Evolutionary conservation across 2,113 vertebrate genomes (phyloP).

Genomic region (Lagopus leucura): DNA sequence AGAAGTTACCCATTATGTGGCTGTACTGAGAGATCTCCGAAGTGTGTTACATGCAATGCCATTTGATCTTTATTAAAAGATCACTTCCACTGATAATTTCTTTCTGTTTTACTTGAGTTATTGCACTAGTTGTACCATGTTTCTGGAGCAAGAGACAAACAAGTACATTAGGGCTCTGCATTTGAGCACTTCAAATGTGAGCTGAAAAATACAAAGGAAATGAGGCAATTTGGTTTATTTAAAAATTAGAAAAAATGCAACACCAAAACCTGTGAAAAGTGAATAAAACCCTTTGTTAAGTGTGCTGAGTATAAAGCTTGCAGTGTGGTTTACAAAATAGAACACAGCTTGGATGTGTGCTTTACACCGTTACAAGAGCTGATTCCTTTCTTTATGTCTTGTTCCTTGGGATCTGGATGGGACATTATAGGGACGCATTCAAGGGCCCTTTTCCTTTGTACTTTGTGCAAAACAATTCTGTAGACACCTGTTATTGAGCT

Average conservation of each 20-base stretch:
- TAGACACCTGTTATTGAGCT: conserved; percentile 93
- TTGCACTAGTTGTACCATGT: neutral
- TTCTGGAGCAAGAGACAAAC: neutral
- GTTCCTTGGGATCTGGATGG: conserved; percentile 72
- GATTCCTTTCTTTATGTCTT: conserved; percentile 81
- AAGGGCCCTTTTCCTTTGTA: conserved; percentile 85
- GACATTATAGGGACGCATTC: conserved; percentile 82
- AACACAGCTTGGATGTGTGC: conserved; percentile 93
- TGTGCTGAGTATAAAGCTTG: neutral
- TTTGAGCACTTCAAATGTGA: neutral
- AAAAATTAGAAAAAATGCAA: conserved; percentile 72
- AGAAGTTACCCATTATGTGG: neutral
- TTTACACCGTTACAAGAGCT: conserved; percentile 82
- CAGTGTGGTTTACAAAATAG: conserved; percentile 85
- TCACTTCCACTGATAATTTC: neutral
- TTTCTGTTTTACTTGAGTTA: neutral
- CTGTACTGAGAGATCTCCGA: neutral
- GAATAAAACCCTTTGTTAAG: conserved; percentile 43
- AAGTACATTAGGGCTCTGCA: neutral
- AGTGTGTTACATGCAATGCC: neutral
- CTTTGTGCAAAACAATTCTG: conserved; percentile 90
- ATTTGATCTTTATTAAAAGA: neutral
- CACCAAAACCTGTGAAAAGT: conserved; percentile 23
- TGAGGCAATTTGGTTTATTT: conserved; percentile 75
- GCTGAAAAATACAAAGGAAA: neutral